phyloP scores from a whole-genome alignment of 2,888 invertebrate genomes.

The Drosophila leonis region DNA sequence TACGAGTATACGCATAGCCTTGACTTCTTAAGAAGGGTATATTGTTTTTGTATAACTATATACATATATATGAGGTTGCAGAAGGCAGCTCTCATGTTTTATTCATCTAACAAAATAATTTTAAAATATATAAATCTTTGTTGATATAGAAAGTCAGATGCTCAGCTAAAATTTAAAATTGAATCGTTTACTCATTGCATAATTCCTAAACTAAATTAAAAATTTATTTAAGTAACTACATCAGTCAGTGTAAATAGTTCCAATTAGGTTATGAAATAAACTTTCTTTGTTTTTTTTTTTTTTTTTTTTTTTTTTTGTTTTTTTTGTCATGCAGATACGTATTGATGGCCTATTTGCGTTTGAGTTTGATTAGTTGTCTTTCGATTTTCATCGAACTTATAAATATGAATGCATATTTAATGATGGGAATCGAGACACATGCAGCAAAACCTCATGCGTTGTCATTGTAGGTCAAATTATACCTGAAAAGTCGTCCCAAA shows the following conservation, averaged over 20 bases:
- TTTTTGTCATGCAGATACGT: neutral
- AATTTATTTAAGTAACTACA: too few species aligned
- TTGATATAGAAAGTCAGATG: too few species aligned
- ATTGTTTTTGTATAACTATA: neutral
- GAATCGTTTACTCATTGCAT: too few species aligned
- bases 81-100: neutral
- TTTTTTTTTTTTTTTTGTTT: too few species aligned
- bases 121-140: too few species aligned
- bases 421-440: constrained; percentile 57
- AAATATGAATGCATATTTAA: constrained; percentile 53
- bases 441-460: constrained; percentile 13
- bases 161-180: neutral
- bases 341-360: neutral
- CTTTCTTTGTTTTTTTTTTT: too few species aligned
- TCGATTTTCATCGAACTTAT: constrained; percentile 20
- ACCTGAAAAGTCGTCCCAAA: constrained; percentile 23
- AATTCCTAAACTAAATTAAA: too few species aligned
- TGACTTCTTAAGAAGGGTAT: neutral
- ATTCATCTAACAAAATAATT: neutral
- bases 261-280: neutral
- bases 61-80: too few species aligned
- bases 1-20: neutral
- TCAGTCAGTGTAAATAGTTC: neutral
- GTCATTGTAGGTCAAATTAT: constrained; percentile 53
- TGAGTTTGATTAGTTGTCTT: constrained; percentile 6